Percentiles rank a stretch among this genome's conserved stretches.
Conservation (phyloP, 2,113 vertebrate species). For the Phainopepla nitens region DNA sequence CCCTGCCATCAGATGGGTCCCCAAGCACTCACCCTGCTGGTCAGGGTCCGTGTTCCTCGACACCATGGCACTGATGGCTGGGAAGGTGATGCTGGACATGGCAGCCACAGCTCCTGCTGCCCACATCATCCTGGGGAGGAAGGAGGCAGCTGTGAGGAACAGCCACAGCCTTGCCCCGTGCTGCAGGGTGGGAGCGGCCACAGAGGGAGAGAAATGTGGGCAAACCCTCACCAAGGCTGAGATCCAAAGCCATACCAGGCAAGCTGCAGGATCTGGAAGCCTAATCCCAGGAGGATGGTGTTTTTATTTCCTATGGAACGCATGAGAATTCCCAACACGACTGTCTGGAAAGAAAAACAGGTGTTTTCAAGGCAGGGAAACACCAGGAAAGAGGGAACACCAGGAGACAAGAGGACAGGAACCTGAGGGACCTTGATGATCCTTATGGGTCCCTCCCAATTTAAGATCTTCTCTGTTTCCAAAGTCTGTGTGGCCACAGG, state of each 20-base stretch:
- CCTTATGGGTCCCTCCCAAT: neutral
- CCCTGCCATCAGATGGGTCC: neutral
- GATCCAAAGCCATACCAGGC: constrained; percentile 92
- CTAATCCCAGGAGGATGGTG: constrained; percentile 87
- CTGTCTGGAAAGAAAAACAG: constrained; percentile 71
- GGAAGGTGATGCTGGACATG: constrained; percentile 92
- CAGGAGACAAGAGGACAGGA: neutral
- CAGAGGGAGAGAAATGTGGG: neutral
- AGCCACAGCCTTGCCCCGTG: neutral
- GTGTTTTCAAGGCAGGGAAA: neutral
- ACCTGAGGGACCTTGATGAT: neutral
- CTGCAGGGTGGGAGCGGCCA: neutral
- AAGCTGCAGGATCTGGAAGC: constrained; percentile 91
- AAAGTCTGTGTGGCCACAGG: neutral
- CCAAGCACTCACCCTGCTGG: constrained; percentile 78
- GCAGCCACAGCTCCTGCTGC: constrained; percentile 87
- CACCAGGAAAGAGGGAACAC: neutral
- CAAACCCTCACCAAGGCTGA: constrained; percentile 85
- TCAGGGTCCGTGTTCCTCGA: constrained; percentile 87
- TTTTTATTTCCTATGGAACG: constrained; percentile 91
- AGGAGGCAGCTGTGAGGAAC: neutral
- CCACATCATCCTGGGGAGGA: constrained; percentile 88
- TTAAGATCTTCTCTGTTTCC: neutral
- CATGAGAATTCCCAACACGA: constrained; percentile 88
- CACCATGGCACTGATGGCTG: constrained; percentile 86